Percentiles rank a stretch among this genome's conserved stretches.
Evolutionary conservation across 2,888 invertebrate species (phyloP).

Genomic region (Tachystola acroxantha): DNA sequence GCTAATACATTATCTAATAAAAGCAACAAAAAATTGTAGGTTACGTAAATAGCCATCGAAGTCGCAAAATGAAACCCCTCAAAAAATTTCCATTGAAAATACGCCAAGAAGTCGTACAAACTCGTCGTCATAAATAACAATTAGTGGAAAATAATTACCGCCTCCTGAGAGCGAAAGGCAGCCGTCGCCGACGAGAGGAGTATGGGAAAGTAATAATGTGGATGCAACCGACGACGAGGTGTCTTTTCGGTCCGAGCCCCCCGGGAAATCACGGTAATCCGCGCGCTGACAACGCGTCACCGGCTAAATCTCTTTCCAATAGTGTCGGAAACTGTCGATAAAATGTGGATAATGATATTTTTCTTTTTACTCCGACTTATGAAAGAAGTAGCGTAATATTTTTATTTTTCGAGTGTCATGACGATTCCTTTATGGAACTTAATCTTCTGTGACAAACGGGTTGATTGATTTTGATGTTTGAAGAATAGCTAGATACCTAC

Average conservation of each 20-base stretch:
- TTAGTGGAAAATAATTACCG: slow-evolving; percentile 60
- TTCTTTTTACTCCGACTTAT: no score
- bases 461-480: no score
- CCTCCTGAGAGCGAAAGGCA: slow-evolving; percentile 4
- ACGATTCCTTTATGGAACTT: no score
- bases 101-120: not conserved
- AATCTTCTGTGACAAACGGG: no score
- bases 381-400: no score
- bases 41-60: no score
- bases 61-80: no score
- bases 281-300: slow-evolving; percentile 50
- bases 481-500: no score
- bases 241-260: slow-evolving; percentile 72
- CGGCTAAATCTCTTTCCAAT: slow-evolving; percentile 64
- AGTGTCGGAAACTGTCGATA: slow-evolving; percentile 30
- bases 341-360: no score
- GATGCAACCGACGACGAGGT: slow-evolving; percentile 60
- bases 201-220: slow-evolving; percentile 71
- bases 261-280: slow-evolving; percentile 77
- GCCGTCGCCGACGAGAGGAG: slow-evolving; percentile 23
- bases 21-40: no score
- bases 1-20: no score
- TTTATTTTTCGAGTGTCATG: no score
- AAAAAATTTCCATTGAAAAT: not conserved
- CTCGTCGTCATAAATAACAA: slow-evolving; percentile 20